These are phyloP conservation scores for Nemotelus nigrinus DNA, from an alignment of 2,888 invertebrate genomes.

Conservation along the genomic window DNA sequence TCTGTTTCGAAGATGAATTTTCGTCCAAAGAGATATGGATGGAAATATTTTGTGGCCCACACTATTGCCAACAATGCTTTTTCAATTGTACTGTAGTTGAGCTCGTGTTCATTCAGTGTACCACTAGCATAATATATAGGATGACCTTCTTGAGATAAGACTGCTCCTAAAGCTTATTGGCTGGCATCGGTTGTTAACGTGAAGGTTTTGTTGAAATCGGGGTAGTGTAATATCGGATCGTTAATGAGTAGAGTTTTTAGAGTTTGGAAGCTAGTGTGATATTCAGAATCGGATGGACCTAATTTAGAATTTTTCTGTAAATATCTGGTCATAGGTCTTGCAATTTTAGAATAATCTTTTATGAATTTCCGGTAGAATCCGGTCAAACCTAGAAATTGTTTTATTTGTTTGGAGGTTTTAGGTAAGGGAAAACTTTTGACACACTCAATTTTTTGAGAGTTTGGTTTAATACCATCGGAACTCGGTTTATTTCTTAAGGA, in stretches of 20 bases:
- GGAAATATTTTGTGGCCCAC: slow-evolving; percentile 54
- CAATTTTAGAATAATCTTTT: too few relatives aligned
- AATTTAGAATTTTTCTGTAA: too few relatives aligned
- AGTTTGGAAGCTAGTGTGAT: too few relatives aligned
- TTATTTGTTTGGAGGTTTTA: not conserved
- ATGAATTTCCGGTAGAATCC: slow-evolving; percentile 24
- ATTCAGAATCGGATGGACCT: too few relatives aligned
- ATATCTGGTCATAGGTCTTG: too few relatives aligned
- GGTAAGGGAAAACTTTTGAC: slow-evolving; percentile 6
- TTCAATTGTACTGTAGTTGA: slow-evolving; percentile 54
- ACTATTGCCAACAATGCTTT: slow-evolving; percentile 55
- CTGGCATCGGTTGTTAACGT: slow-evolving; percentile 56
- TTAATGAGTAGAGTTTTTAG: not conserved
- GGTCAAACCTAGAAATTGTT: not conserved
- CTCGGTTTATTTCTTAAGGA: slow-evolving; percentile 14
- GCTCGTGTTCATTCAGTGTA: slow-evolving; percentile 54
- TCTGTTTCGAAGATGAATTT: slow-evolving; percentile 56
- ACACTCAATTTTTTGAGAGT: slow-evolving; percentile 5
- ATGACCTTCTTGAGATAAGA: slow-evolving; percentile 54
- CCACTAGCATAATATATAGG: slow-evolving; percentile 56
- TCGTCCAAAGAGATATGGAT: slow-evolving; percentile 56
- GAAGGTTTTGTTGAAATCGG: slow-evolving; percentile 53
- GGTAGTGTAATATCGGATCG: slow-evolving; percentile 41
- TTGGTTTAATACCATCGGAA: slow-evolving; percentile 21
- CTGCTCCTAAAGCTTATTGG: slow-evolving; percentile 53